A percentile compares a stretch with the other conserved stretches of the same genome.
Evolutionary conservation across 2,113 vertebrate species (phyloP).

Genomic region (Eolophus roseicapilla): DNA sequence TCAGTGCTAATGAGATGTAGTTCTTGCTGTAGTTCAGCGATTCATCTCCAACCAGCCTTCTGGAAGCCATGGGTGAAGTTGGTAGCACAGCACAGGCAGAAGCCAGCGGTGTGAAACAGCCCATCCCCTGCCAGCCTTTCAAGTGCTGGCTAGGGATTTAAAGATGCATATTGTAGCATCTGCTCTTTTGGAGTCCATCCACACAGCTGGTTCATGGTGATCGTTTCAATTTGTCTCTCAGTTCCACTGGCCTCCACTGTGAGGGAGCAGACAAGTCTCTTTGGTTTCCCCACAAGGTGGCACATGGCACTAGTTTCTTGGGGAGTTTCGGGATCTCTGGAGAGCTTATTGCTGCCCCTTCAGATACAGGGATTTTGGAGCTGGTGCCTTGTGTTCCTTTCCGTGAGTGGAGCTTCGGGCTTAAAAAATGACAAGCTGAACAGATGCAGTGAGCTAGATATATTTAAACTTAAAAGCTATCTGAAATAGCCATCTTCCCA

Average conservation of each 20-base stretch:
- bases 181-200: neutral
- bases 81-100: neutral
- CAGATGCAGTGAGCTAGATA: conserved; percentile 49
- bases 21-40: neutral
- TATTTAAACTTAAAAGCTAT: neutral
- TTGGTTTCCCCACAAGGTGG: conserved; percentile 67
- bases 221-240: neutral
- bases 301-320: conserved; percentile 5
- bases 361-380: neutral
- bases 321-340: neutral
- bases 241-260: neutral
- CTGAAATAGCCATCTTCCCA: conserved; percentile 2
- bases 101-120: neutral
- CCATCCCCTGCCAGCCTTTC: neutral
- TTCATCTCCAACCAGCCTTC: neutral
- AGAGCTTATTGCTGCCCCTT: conserved; percentile 31
- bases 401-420: rapidly evolving
- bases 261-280: neutral
- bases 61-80: neutral
- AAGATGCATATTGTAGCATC: neutral
- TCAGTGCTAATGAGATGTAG: neutral
- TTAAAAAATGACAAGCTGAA: conserved; percentile 40
- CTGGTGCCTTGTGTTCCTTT: neutral
- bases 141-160: neutral
- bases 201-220: neutral